These are phyloP conservation scores for Stegastes partitus DNA, from an alignment of 2,113 vertebrate genomes.

Conservation along the genomic window DNA sequence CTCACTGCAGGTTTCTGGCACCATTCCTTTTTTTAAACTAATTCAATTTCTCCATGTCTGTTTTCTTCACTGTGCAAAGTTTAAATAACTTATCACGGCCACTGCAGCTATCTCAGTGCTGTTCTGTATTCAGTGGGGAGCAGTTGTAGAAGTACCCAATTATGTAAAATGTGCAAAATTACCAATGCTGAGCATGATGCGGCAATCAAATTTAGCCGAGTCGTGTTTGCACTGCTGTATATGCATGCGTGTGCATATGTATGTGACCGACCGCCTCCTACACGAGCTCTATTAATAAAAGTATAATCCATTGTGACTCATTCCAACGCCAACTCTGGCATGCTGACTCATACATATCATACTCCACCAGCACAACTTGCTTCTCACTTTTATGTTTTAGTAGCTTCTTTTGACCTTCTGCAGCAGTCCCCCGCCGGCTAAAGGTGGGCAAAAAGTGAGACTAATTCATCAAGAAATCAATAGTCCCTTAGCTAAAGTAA, in stretches of 20 bases:
- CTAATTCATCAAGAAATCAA: conserved; percentile 56
- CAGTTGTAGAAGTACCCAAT: background rate
- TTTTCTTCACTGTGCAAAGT: conserved; percentile 4
- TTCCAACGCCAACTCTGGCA: conserved; percentile 62
- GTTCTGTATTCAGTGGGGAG: conserved; percentile 6
- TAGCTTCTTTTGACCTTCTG: conserved; percentile 52
- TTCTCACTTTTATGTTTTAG: conserved; percentile 37
- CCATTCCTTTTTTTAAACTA: conserved; percentile 9
- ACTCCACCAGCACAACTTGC: conserved; percentile 41
- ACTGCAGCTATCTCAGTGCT: conserved; percentile 17
- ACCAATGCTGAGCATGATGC: conserved; percentile 5
- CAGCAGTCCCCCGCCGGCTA: background rate
- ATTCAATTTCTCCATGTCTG: background rate
- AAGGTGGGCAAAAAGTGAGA: conserved; percentile 28
- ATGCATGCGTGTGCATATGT: conserved; percentile 54
- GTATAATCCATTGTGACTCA: conserved; percentile 73
- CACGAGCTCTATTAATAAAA: conserved; percentile 73
- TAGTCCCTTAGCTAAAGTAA: conserved; percentile 44
- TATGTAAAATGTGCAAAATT: conserved; percentile 41
- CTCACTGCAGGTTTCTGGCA: background rate
- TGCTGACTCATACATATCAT: conserved; percentile 69
- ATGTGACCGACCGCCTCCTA: conserved; percentile 62
- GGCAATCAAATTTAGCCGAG: conserved; percentile 36
- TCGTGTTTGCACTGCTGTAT: conserved; percentile 28
- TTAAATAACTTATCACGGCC: conserved; percentile 15